These are phyloP conservation scores for Diorhabda elongata DNA, from an alignment of 1,140 invertebrate species.

Conservation along the genomic window DNA sequence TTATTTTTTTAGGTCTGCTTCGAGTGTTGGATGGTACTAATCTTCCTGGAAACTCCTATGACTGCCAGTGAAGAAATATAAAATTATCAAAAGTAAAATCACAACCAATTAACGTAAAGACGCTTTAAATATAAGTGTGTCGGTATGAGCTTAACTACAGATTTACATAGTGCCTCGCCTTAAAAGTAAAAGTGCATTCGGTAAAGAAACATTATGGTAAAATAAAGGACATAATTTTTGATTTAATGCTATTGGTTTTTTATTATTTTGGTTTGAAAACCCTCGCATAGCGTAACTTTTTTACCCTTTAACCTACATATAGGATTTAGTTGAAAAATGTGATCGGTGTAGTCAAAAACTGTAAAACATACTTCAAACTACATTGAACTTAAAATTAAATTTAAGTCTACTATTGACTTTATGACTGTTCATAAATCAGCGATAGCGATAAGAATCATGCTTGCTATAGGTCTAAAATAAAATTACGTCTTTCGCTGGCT, in stretches of 20 bases:
- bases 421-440: too few relatives aligned
- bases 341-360: conserved; percentile 7
- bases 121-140: conserved; percentile 28
- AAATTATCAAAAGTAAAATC: not conserved
- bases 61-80: conserved; percentile 5
- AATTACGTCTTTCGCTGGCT: too few relatives aligned
- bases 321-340: conserved; percentile 9
- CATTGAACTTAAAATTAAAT: not conserved
- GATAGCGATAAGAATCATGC: too few relatives aligned
- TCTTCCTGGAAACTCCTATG: not conserved
- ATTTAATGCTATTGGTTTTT: not conserved
- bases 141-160: conserved; percentile 40
- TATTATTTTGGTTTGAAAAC: not conserved
- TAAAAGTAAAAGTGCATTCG: conserved; percentile 30
- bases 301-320: conserved; percentile 5
- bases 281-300: conserved; percentile 11
- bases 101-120: conserved; percentile 12
- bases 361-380: not conserved
- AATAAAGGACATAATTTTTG: not conserved
- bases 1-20: conserved; percentile 1
- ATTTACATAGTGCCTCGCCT: conserved; percentile 43
- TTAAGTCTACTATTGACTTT: not conserved
- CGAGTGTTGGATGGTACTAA: not conserved
- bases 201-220: conserved; percentile 19
- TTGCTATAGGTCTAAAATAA: too few relatives aligned